Evolutionary conservation across 2,113 vertebrate species (phyloP).

Genomic region (Erpornis zantholeuca): DNA sequence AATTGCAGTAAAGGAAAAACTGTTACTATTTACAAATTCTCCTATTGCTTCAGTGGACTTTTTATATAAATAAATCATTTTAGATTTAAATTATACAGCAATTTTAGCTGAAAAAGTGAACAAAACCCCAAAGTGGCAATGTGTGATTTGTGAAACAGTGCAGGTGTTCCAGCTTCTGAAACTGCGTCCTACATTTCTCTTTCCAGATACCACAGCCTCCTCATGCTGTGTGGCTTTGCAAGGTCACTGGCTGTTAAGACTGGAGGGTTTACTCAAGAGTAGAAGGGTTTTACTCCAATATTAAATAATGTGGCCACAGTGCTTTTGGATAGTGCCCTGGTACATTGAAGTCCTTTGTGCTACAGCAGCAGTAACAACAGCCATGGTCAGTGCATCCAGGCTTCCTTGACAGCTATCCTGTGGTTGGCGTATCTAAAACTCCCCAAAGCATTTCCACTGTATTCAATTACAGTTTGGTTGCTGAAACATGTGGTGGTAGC

Average conservation of each 20-base stretch:
- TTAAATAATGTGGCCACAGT: neutral
- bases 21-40: neutral
- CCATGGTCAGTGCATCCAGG: neutral
- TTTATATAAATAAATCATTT: neutral
- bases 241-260: neutral
- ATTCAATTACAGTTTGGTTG: neutral
- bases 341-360: neutral
- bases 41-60: neutral
- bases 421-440: neutral
- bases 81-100: neutral
- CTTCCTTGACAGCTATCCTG: neutral
- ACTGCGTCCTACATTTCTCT: neutral
- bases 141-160: neutral
- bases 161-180: neutral
- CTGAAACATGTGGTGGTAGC: neutral
- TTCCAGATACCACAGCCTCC: neutral
- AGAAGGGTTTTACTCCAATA: neutral
- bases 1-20: neutral
- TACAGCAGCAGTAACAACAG: neutral
- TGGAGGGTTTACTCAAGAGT: neutral
- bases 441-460: neutral
- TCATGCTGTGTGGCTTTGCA: neutral
- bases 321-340: neutral
- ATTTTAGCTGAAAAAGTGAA: neutral
- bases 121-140: neutral